Conservation (phyloP, 1,140 invertebrate species). For the Globodera ellingtonae region DNA sequence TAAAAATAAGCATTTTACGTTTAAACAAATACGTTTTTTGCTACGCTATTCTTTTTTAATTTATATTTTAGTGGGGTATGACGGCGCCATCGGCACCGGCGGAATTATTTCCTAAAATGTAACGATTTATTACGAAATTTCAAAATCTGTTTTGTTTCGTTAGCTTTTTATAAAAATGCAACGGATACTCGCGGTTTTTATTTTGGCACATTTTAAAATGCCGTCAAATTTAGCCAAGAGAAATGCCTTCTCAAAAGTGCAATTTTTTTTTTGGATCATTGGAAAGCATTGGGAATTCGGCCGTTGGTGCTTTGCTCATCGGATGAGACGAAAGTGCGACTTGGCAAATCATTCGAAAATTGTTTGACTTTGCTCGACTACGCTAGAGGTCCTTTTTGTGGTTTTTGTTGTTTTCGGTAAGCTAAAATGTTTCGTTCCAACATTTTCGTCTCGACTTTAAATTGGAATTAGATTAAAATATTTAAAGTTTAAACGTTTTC, state of each 20-base stretch:
- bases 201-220: no score
- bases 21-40: no score
- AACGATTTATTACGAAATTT: no score
- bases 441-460: constrained; percentile 26
- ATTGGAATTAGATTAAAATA: neutral
- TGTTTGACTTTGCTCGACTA: constrained; percentile 45
- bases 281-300: constrained; percentile 29
- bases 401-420: neutral
- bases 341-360: constrained; percentile 20
- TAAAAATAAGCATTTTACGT: no score
- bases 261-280: constrained; percentile 42
- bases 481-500: neutral
- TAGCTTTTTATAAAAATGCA: no score
- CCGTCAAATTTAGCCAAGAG: constrained; percentile 39
- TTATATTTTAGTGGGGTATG: constrained; percentile 21
- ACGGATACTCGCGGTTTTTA: no score
- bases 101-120: no score
- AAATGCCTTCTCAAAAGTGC: constrained; percentile 37
- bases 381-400: constrained; percentile 41
- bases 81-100: no score
- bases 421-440: neutral
- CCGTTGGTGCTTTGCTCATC: constrained; percentile 43
- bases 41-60: neutral
- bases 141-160: no score
- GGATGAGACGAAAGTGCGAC: constrained; percentile 32